Evolutionary conservation across 2,797 vertebrate genomes (phyloP).

Genomic region (Ficedula albicollis): DNA sequence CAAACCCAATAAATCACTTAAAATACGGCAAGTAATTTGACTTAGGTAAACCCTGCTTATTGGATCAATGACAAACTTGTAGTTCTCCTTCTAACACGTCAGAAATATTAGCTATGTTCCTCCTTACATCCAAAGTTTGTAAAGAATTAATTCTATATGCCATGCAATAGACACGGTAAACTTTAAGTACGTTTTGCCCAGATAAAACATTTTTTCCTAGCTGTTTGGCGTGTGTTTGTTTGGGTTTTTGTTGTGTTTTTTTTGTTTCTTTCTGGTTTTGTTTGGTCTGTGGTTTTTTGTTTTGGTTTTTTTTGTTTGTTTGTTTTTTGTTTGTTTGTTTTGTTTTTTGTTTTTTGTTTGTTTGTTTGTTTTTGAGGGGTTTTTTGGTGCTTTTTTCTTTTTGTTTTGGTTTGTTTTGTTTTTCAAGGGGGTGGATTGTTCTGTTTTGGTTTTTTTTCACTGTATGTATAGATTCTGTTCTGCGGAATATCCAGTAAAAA

Average conservation of each 20-base stretch:
- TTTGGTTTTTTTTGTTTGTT: background rate
- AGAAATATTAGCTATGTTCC: background rate
- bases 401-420: background rate
- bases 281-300: no score
- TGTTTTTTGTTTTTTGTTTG: background rate
- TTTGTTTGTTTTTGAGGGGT: no score
- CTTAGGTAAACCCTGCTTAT: background rate
- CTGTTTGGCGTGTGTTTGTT: background rate
- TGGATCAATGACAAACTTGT: background rate
- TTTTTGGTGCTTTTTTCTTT: no score
- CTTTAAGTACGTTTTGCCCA: background rate
- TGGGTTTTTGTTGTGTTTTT: background rate
- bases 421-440: accelerated
- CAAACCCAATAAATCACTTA: background rate
- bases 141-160: background rate
- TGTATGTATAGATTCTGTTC: background rate
- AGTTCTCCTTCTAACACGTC: background rate
- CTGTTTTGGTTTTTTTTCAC: background rate
- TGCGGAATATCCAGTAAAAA: background rate
- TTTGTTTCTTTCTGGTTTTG: background rate
- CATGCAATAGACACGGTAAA: background rate
- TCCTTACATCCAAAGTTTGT: background rate
- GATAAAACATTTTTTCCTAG: background rate
- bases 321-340: background rate
- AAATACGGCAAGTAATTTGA: background rate